Evolutionary conservation across 37 sponge, comb jelly and placozoan species (phyloP).

Genomic region (Diacarnus erythraeanus): DNA sequence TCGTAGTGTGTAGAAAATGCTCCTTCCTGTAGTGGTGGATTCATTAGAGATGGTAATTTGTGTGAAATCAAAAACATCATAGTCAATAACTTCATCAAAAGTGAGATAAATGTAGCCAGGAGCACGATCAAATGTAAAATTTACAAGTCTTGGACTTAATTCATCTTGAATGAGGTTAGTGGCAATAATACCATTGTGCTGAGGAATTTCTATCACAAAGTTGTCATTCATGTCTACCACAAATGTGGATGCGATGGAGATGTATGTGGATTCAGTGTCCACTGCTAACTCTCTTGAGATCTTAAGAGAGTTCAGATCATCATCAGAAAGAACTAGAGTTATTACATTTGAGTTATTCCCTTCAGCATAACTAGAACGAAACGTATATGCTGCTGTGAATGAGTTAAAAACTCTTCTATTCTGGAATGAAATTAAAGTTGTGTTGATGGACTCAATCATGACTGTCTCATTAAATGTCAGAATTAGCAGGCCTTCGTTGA

Average conservation of each 20-base stretch:
- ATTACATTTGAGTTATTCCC: conserved; percentile 24
- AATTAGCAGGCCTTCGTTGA: conserved; percentile 60
- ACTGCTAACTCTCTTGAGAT: conserved; percentile 62
- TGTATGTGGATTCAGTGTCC: conserved; percentile 61
- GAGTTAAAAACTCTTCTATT: conserved; percentile 45
- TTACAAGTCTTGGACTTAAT: conserved; percentile 60
- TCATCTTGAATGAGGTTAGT: conserved; percentile 56
- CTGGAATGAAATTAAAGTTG: conserved; percentile 52
- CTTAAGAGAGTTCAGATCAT: conserved; percentile 86
- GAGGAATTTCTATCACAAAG: conserved; percentile 23
- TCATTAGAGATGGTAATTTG: conserved; percentile 67
- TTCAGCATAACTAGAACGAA: conserved; percentile 27
- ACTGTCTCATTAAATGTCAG: conserved; percentile 87
- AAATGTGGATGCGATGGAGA: conserved; percentile 27
- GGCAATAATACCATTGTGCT: conserved; percentile 19
- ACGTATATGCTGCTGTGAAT: conserved; percentile 28
- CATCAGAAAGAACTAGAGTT: conserved; percentile 60
- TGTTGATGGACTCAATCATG: conserved; percentile 29
- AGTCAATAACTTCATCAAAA: conserved; percentile 86
- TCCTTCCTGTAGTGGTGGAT: conserved; percentile 2
- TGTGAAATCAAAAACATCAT: conserved; percentile 61
- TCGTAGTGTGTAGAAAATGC: conserved; percentile 48
- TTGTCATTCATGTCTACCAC: conserved; percentile 60
- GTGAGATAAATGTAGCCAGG: conserved; percentile 67
- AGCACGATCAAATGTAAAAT: conserved; percentile 80